Percentiles rank a stretch among this genome's conserved stretches.
These are phyloP conservation scores for Boleophthalmus pectinirostris DNA, from an alignment of 2,113 vertebrate genomes.

Conservation along the genomic window DNA sequence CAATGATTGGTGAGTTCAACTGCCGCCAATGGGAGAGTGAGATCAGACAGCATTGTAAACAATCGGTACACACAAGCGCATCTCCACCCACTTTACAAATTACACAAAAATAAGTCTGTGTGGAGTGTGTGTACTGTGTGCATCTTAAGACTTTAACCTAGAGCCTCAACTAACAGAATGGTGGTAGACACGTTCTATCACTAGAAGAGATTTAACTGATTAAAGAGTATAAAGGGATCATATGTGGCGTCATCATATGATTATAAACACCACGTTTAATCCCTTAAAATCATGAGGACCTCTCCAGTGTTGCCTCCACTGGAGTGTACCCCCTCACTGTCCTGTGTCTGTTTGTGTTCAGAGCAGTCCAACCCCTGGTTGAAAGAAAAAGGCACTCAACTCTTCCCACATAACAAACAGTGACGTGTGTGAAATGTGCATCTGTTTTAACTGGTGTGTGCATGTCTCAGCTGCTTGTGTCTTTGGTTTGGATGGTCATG, in stretches of 20 bases:
- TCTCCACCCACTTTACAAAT: conserved; percentile 73
- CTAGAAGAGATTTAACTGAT: not conserved
- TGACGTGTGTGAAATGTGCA: conserved; percentile 62
- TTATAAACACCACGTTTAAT: not conserved
- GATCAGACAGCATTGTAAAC: conserved; percentile 57
- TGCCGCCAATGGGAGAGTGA: conserved; percentile 33
- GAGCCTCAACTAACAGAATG: not conserved
- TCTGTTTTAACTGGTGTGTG: conserved; percentile 64
- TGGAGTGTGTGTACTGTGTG: conserved; percentile 69
- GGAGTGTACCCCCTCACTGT: conserved; percentile 34
- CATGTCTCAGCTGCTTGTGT: conserved; percentile 72
- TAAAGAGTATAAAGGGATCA: not conserved
- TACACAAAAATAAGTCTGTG: conserved; percentile 80
- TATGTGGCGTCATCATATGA: not conserved
- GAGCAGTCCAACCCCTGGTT: conserved; percentile 78
- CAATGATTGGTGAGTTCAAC: conserved; percentile 26
- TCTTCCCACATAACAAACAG: conserved; percentile 75
- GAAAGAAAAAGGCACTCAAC: conserved; percentile 84
- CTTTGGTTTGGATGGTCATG: conserved; percentile 96
- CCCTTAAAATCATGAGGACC: conserved; percentile 16
- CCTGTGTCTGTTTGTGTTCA: conserved; percentile 42
- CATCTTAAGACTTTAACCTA: conserved; percentile 17
- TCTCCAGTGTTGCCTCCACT: conserved; percentile 20
- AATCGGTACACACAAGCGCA: conserved; percentile 51
- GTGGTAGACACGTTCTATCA: conserved; percentile 22